phyloP scores from a whole-genome alignment of 1,140 invertebrate species.

The Belonocnema kinseyi region DNA sequence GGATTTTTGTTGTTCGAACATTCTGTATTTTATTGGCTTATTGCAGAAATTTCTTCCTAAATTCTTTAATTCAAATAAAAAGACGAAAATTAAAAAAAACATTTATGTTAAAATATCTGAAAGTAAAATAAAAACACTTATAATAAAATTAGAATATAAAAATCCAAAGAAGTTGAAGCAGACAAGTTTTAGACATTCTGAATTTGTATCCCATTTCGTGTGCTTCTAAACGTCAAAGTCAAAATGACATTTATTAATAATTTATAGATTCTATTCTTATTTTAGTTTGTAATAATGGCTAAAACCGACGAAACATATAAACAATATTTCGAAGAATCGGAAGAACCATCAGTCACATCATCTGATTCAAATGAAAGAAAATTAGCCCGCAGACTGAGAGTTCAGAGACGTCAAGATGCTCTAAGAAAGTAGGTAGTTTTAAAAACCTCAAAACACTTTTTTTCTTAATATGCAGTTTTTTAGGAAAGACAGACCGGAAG shows the following conservation, averaged over 20 bases:
- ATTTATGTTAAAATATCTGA: too few relatives aligned
- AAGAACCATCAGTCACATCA: slow-evolving; percentile 76
- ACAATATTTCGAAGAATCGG: slow-evolving; percentile 11
- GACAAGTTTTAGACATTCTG: too few relatives aligned
- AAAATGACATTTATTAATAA: neutral
- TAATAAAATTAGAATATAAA: too few relatives aligned
- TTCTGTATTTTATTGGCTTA: too few relatives aligned
- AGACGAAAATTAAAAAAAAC: too few relatives aligned
- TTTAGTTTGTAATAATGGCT: neutral
- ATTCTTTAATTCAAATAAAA: too few relatives aligned
- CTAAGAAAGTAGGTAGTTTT: slow-evolving; percentile 74
- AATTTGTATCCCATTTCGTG: too few relatives aligned
- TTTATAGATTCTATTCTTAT: neutral
- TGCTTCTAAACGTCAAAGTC: too few relatives aligned
- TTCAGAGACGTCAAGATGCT: slow-evolving; percentile 77
- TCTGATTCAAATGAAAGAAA: slow-evolving; percentile 79
- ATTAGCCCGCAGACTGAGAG: slow-evolving; percentile 78
- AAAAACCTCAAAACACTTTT: neutral
- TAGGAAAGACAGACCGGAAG: slow-evolving; percentile 35
- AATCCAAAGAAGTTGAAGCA: too few relatives aligned
- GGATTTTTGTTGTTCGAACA: too few relatives aligned
- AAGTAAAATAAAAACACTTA: too few relatives aligned
- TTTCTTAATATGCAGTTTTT: neutral
- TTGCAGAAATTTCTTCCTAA: too few relatives aligned
- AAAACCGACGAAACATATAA: neutral